Evolutionary conservation across 2,888 invertebrate species (phyloP), one percentile per base, ranked within the genome.

Genomic region (Spilosoma lubricipeda): DNA sequence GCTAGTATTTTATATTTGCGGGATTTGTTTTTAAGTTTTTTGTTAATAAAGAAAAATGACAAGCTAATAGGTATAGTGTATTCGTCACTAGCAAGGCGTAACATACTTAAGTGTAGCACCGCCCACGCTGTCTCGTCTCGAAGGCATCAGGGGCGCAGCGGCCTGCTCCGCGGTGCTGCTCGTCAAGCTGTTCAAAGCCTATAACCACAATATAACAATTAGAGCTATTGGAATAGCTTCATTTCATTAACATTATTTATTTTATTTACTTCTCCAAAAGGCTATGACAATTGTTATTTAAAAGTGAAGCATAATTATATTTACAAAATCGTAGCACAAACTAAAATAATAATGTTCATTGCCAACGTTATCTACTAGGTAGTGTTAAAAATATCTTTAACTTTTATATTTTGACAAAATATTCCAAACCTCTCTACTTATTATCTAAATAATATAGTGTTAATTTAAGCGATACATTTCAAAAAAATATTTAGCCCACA

Each of bases 131-230:
- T 97, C 97, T 85, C 97, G 94, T 84, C 96, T 96, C 0, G 97
- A 97, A 59, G 97, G 97, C 93, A 97, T 91, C 8, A 97, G 91
- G 56, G 96, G 96, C 66, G 96, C 96, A 8, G 96, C 87, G 4
- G 95, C 93, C 71, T 94, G 94, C 59, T 94, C 95, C 20, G 96
- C 96, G 59, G 97, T 96, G 80, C 96, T 97, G 77, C 92, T 96
- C 27, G 98, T 97, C 96, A 99, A 97, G 89, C 97, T 98, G 87
- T 97, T 97, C 85, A 98, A 93, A 42, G 98, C 98, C 98, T 98
- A 92, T 27, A 73, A 42, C 3, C 59, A 73, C 59, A 70, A 64
- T 39, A 70, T 15, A 33, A 69, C 66, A 39, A 27, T 67, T 36
- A 70, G 8, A 36, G 20, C 13, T 45, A 27, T 33, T 68, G 67